These are phyloP conservation scores for Entomobrya proxima DNA, from an alignment of 2,888 invertebrate species.

Conservation along the genomic window DNA sequence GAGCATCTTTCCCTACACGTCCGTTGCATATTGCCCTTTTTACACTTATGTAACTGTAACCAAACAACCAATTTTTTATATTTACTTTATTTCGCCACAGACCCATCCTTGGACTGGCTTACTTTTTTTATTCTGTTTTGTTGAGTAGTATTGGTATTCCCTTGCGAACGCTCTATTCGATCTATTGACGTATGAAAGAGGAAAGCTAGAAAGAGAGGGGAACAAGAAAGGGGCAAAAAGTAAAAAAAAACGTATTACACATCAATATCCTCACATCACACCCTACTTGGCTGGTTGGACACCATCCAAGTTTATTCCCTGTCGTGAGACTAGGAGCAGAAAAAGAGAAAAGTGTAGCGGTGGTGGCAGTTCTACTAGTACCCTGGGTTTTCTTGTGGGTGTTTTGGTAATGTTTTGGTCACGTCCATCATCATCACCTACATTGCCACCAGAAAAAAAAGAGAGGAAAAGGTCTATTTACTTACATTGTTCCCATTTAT, in stretches of 20 bases:
- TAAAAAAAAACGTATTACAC: constrained; percentile 39
- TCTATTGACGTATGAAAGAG: neutral
- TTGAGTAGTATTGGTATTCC: constrained; percentile 39
- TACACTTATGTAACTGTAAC: neutral
- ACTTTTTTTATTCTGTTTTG: constrained; percentile 16
- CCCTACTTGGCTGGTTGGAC: constrained; percentile 39
- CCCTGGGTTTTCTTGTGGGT: constrained; percentile 36
- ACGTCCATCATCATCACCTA: constrained; percentile 34
- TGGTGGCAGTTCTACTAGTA: neutral
- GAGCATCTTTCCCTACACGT: neutral
- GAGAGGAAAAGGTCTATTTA: neutral
- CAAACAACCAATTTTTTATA: neutral
- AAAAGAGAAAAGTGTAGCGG: neutral
- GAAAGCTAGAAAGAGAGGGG: neutral
- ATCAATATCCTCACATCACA: constrained; percentile 29
- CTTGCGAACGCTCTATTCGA: constrained; percentile 19
- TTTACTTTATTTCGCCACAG: neutral
- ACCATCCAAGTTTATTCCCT: constrained; percentile 39
- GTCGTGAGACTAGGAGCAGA: neutral
- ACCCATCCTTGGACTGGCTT: neutral
- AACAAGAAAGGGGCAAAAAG: constrained; percentile 36
- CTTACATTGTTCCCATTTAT: neutral
- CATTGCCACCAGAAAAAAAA: neutral
- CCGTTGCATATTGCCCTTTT: constrained; percentile 14
- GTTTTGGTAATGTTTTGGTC: constrained; percentile 44